Percentiles rank a stretch among this genome's conserved stretches.
These are phyloP conservation scores for Eristalis pertinax DNA, from an alignment of 2,888 invertebrate species.

Conservation along the genomic window DNA sequence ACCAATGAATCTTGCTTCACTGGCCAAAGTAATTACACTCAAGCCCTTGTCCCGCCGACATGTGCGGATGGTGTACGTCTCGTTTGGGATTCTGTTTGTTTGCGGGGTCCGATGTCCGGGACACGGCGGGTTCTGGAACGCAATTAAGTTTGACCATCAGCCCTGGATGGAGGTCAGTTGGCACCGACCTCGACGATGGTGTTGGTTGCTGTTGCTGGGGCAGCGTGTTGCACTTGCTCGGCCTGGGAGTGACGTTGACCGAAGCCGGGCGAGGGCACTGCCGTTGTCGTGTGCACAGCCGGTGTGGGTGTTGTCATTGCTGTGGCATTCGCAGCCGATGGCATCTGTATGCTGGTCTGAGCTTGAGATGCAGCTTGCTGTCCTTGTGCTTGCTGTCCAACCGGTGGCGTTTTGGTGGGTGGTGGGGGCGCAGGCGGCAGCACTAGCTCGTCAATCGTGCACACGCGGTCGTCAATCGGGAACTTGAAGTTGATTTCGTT, in stretches of 20 bases:
- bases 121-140: conserved; percentile 40
- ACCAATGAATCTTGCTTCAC: conserved; percentile 45
- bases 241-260: conserved; percentile 41
- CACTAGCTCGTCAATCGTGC: conserved; percentile 81
- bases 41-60: conserved; percentile 42
- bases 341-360: conserved; percentile 64
- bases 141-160: conserved; percentile 57
- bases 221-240: conserved; percentile 46
- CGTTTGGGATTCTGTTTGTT: conserved; percentile 1
- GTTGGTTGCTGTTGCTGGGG: conserved; percentile 23
- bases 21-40: conserved; percentile 43
- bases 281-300: conserved; percentile 69
- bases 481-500: conserved; percentile 84
- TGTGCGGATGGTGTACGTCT: conserved; percentile 36
- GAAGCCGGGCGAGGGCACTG: conserved; percentile 33
- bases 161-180: conserved; percentile 57
- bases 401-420: conserved; percentile 71
- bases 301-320: conserved; percentile 76
- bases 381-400: conserved; percentile 12
- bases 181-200: conserved; percentile 31
- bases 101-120: conserved; percentile 21
- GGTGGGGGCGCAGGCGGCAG: conserved; percentile 79
- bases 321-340: conserved; percentile 73
- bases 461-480: conserved; percentile 82
- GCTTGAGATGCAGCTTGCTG: conserved; percentile 48